Evolutionary conservation across 2,888 invertebrate genomes (phyloP), one percentile per base, ranked within the genome.

Genomic region (Drosophila koepferae): DNA sequence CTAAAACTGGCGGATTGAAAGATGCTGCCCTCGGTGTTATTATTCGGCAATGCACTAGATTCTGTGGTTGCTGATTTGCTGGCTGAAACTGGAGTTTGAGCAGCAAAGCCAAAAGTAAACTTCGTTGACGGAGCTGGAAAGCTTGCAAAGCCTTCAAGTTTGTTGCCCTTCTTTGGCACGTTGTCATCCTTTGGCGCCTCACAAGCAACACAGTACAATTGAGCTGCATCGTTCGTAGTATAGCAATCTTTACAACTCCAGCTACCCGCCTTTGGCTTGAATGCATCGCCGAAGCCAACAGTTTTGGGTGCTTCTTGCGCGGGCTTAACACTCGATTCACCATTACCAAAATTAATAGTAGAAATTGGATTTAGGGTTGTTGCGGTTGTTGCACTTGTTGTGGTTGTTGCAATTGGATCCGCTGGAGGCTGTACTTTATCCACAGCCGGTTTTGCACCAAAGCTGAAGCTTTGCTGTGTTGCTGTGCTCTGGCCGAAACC

Each of bases 171-270:
- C 77, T 93, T 94, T 76, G 93, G 92, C 65, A 94, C 88, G n/a
- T 90, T 92, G 41, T 93, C 93, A 77, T 95, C 94, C 92, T 95
- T 95, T 1, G 95, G 94, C 14, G 94, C 92, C 60, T 94, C 94
- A 82, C 96, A 96, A 8, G 95, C 94, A 0, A 94, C 93, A 88
- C 97, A 97, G 70, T 94, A 94, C 4, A 92, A 81, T n/a, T 92
- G 93, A 68, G 93, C 94, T 28, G 92, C 93, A 7, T 94, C 94
- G 91, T 97, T 97, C 49, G 93, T 93, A 18, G 95, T 94, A 81
- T 96, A 96, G 90, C 97, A 97, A 36, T 92, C 93, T 60, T 94
- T 93, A 82, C 97, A 97, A 77, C 94, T 94, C 96, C 97, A 97
- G 53, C 95, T 94, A 5, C 95, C 96, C 18, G 93, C 91, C 89